phyloP scores from a whole-genome alignment of 64 coral and sea anemone species.

The Pocillopora verrucosa region DNA sequence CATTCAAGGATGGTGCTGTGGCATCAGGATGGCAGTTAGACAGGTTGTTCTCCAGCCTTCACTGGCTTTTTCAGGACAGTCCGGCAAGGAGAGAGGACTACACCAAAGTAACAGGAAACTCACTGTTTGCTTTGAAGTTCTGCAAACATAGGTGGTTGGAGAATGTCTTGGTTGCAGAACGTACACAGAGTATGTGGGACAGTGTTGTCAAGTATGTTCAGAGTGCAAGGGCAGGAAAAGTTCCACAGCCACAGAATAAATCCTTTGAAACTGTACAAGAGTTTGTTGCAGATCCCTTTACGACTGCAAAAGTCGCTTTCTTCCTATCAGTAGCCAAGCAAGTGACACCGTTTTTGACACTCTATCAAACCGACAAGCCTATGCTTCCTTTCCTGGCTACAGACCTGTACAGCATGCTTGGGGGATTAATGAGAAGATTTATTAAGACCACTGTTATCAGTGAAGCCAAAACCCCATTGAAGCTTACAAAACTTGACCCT shows the following conservation, averaged over 20 bases:
- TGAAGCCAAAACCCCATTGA: constrained; percentile 36
- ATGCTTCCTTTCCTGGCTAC: constrained; percentile 58
- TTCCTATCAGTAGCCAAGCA: constrained; percentile 64
- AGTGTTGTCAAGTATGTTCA: constrained; percentile 60
- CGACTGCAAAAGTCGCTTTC: constrained; percentile 53
- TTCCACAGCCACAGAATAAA: constrained; percentile 63
- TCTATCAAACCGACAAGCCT: constrained; percentile 76
- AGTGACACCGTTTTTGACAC: constrained; percentile 59
- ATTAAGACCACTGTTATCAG: constrained; percentile 38
- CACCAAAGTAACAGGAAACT: constrained; percentile 32
- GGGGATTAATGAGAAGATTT: constrained; percentile 67
- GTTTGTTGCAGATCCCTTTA: constrained; percentile 47
- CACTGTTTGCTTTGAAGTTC: constrained; percentile 55
- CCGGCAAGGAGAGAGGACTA: constrained; percentile 70
- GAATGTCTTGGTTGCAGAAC: constrained; percentile 65
- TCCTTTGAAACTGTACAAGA: constrained; percentile 69
- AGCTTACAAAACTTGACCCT: constrained; percentile 47
- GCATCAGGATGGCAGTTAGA: constrained; percentile 51
- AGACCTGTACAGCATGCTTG: constrained; percentile 57
- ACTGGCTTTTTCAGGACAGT: constrained; percentile 64
- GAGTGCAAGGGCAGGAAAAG: constrained; percentile 38
- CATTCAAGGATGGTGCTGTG: constrained; percentile 61
- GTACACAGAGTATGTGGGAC: constrained; percentile 67
- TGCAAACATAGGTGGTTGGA: constrained; percentile 59
- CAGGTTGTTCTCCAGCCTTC: constrained; percentile 44